Conservation (phyloP, 2,888 invertebrate genomes). For the Chromoteleia sp. region DNA sequence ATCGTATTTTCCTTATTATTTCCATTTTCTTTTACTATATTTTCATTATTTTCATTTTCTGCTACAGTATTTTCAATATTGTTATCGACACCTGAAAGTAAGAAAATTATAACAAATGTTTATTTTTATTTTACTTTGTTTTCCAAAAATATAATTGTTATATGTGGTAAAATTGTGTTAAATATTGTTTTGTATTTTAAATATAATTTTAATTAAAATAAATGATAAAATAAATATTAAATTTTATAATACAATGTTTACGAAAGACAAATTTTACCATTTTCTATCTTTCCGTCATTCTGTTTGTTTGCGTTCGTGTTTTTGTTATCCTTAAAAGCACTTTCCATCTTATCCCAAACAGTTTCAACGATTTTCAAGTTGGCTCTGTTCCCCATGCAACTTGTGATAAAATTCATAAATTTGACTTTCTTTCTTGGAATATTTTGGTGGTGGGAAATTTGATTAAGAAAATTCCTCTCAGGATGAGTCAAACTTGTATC, state of each 20-base stretch:
- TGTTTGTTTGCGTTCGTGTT: conserved; percentile 41
- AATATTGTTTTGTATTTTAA: too few relatives aligned
- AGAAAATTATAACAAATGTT: neutral
- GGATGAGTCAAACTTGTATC: conserved; percentile 86
- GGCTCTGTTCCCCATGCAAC: conserved; percentile 86
- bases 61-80: conserved; percentile 16
- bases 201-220: too few relatives aligned
- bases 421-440: conserved; percentile 94
- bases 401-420: conserved; percentile 91
- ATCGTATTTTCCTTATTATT: conserved; percentile 75
- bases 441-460: conserved; percentile 90
- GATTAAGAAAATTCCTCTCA: conserved; percentile 88
- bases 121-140: neutral
- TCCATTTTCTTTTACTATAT: conserved; percentile 74
- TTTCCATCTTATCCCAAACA: conserved; percentile 88
- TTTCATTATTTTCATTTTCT: conserved; percentile 75
- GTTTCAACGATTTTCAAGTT: conserved; percentile 87
- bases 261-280: conserved; percentile 35
- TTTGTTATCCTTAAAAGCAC: conserved; percentile 74
- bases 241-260: too few relatives aligned
- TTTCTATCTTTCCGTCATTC: conserved; percentile 5
- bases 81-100: neutral
- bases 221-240: too few relatives aligned
- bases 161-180: too few relatives aligned
- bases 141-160: too few relatives aligned